phyloP scores from a whole-genome alignment of 2,797 vertebrate species.

The Acanthornis magna region DNA sequence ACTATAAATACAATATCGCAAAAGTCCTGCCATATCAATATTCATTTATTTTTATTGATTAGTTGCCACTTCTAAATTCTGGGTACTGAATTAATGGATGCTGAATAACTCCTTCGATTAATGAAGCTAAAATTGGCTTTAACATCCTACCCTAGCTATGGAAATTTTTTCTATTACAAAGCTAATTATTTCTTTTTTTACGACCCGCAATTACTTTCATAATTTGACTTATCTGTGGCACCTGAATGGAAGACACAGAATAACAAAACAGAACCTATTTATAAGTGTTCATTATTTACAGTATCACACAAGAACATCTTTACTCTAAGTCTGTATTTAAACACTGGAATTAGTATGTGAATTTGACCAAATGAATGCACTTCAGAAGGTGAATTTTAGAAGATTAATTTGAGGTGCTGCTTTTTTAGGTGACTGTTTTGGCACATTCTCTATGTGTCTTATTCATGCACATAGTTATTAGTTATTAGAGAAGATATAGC shows the following conservation, averaged over 20 bases:
- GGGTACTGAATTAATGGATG: conserved; percentile 39
- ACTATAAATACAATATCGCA: conserved; percentile 59
- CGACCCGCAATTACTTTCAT: background rate
- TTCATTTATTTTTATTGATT: conserved; percentile 72
- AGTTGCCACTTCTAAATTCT: conserved; percentile 45
- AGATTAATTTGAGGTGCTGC: background rate
- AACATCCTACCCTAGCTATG: background rate
- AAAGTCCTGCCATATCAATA: conserved; percentile 63
- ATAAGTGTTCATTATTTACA: background rate
- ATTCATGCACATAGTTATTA: background rate
- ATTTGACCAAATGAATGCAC: background rate
- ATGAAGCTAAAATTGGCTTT: conserved; percentile 39
- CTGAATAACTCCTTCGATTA: conserved; percentile 28
- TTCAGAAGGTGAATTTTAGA: background rate
- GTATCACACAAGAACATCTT: background rate
- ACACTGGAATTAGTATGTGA: background rate
- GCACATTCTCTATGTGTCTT: background rate
- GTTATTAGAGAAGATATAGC: background rate
- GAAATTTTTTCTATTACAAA: background rate
- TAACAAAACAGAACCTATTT: background rate
- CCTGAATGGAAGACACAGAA: background rate
- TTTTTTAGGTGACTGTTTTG: background rate
- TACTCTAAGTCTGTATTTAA: background rate
- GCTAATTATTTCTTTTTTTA: background rate
- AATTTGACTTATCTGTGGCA: background rate